These are phyloP conservation scores for Psephotus haematonotus DNA, from an alignment of 2,113 vertebrate genomes.

Conservation along the genomic window DNA sequence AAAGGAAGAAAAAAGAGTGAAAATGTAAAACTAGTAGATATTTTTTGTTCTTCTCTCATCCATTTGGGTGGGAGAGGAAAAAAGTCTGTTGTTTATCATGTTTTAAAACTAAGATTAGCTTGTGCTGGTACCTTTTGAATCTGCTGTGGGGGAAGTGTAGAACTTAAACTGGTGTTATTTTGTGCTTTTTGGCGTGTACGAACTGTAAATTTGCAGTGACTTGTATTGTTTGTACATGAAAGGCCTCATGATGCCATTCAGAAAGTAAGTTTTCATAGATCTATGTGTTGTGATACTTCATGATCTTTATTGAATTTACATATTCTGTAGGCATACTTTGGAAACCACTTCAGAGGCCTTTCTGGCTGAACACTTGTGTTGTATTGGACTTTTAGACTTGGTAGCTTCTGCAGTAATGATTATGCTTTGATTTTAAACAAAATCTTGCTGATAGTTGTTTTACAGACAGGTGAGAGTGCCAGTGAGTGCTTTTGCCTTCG, in stretches of 20 bases:
- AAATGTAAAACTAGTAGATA: neutral
- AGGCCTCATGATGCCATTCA: neutral
- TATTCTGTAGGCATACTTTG: neutral
- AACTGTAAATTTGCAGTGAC: neutral
- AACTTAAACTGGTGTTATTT: neutral
- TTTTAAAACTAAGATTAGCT: neutral
- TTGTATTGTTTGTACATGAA: neutral
- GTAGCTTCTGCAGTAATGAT: neutral
- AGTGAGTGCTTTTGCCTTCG: slow-evolving; percentile 94
- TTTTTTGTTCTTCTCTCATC: neutral
- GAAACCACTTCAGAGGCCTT: neutral
- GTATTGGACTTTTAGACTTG: neutral
- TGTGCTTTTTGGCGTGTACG: neutral
- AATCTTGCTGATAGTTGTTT: slow-evolving; percentile 80
- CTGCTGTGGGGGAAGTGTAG: neutral
- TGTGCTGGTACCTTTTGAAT: neutral
- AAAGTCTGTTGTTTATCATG: neutral
- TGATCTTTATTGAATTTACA: neutral
- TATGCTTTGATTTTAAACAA: slow-evolving; percentile 39
- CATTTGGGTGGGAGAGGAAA: neutral
- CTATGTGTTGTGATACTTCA: neutral
- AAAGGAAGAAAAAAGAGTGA: neutral
- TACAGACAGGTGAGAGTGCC: slow-evolving; percentile 92
- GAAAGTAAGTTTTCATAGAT: neutral
- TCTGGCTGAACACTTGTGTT: neutral